A percentile compares a stretch with the other conserved stretches of the same genome.
These are phyloP conservation scores for Melanotaenia duboulayi DNA, from an alignment of 2,113 vertebrate species.

Conservation along the genomic window DNA sequence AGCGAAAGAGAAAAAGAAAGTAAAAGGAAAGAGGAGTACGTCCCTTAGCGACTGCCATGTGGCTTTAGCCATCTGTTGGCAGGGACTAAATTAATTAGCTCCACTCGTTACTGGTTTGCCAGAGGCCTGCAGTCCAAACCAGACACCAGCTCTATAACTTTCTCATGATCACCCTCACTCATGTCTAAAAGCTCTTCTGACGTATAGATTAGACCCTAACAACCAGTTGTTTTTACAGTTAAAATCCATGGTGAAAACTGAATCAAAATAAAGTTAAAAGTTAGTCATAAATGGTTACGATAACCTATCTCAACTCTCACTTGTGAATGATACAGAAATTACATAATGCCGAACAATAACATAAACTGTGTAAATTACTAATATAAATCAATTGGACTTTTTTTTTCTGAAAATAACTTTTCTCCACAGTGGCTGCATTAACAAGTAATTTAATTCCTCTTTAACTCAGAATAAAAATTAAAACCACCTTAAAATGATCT, in stretches of 20 bases:
- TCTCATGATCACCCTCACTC: slow-evolving; percentile 15
- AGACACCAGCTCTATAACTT: slow-evolving; percentile 63
- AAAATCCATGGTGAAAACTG: no score
- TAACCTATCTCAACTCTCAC: no score
- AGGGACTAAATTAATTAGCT: slow-evolving; percentile 86
- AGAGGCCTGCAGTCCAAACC: slow-evolving; percentile 76
- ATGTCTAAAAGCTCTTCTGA: slow-evolving; percentile 1
- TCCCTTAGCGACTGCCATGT: slow-evolving; percentile 81
- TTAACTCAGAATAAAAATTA: no score
- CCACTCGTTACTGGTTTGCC: slow-evolving; percentile 81
- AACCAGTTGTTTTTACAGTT: not conserved
- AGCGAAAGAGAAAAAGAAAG: slow-evolving; percentile 55
- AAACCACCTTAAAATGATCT: no score
- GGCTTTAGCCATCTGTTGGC: slow-evolving; percentile 86
- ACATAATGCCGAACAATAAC: no score
- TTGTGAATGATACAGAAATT: no score
- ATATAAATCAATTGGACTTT: no score
- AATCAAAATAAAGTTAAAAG: not conserved
- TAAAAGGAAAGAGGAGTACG: slow-evolving; percentile 67
- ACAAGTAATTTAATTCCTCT: no score
- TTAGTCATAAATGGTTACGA: no score
- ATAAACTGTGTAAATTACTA: no score
- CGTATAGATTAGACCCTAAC: slow-evolving; percentile 1
- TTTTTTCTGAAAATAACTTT: no score
- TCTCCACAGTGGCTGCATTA: no score